Evolutionary conservation across 2,797 vertebrate species (phyloP).

Genomic region (Manis javanica): DNA sequence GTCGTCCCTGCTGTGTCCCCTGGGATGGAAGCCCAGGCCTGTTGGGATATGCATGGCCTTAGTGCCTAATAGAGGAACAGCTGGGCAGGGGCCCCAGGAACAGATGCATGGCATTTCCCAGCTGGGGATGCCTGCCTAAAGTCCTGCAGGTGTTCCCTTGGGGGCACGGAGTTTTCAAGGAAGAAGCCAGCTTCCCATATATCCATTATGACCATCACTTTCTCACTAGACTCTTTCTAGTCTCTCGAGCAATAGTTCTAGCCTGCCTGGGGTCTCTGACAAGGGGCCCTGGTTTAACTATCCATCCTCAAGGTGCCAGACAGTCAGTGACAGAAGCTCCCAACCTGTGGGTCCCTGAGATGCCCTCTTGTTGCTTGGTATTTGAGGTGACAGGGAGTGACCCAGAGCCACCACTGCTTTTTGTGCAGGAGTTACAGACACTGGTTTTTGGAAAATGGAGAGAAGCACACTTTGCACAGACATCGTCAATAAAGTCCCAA

Average conservation of each 20-base stretch:
- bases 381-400: constrained; percentile 73
- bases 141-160: constrained; percentile 62
- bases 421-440: constrained; percentile 86
- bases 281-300: constrained; percentile 67
- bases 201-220: constrained; percentile 74
- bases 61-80: constrained; percentile 39
- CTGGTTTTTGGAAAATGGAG: constrained; percentile 88
- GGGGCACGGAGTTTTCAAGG: constrained; percentile 54
- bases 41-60: constrained; percentile 52
- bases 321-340: constrained; percentile 78
- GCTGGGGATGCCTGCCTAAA: constrained; percentile 39
- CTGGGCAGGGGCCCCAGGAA: constrained; percentile 55
- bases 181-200: constrained; percentile 73
- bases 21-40: constrained; percentile 69
- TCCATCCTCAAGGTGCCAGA: constrained; percentile 42
- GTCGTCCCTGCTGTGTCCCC: constrained; percentile 65
- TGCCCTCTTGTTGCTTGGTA: constrained; percentile 66
- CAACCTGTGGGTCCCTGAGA: constrained; percentile 72
- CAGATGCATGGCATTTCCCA: constrained; percentile 53
- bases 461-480: constrained; percentile 91
- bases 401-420: constrained; percentile 80
- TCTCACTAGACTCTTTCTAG: constrained; percentile 78
- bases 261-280: constrained; percentile 75
- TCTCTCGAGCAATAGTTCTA: constrained; percentile 88
- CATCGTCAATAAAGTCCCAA: constrained; percentile 83